Evolutionary conservation across 2,888 invertebrate species (phyloP), one percentile per base, ranked within the genome.

Genomic region (Arge pagana): DNA sequence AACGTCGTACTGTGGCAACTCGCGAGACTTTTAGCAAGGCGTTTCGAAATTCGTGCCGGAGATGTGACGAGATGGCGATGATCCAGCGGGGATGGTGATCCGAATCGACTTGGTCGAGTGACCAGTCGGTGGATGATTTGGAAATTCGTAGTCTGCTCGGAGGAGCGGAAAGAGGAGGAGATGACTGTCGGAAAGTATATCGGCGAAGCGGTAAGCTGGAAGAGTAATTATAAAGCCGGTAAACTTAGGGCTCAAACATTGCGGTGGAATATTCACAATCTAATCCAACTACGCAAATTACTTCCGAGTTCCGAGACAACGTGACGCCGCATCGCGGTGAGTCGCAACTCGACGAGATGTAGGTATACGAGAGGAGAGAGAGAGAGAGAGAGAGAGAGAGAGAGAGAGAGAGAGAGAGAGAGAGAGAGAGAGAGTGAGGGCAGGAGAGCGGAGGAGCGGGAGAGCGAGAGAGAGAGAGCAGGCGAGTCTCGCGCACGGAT

Each of bases 221-320:
- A 59, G 59, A 58, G 61, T 67, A 69, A 67, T 68, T 69, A 67
- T 67, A 60, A 66, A 59, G 57, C 55, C 55, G 57, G 18, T 30
- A 28, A 48, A 48, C 36, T 39, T 39, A 31, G 50, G 63, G 57
- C 62, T 65, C 64, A 64, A 66, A 67, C 63, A 62, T 56, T 53
- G 60, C 56, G 63, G 62, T 61, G 62, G 63, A 70, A 69, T 68
- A 70, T 67, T 69, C 63, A 66, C 67, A 68, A 67, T 67, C 65
- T 67, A 70, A 69, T 69, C 66, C 67, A 70, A 70, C 69, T 70
- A 67, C 67, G 66, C 66, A 68, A 70, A 70, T 70, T 70, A 67
- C 66, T 57, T 52, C 52, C 57, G 68, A 68, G 62, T 69, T 69
- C 63, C 62, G 54, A 8, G 33, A 58, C 59, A 57, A 64, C 65